Percentiles rank a stretch among this genome's conserved stretches.
Evolutionary conservation across 2,888 invertebrate species (phyloP).

Genomic region (Abrostola tripartita): DNA sequence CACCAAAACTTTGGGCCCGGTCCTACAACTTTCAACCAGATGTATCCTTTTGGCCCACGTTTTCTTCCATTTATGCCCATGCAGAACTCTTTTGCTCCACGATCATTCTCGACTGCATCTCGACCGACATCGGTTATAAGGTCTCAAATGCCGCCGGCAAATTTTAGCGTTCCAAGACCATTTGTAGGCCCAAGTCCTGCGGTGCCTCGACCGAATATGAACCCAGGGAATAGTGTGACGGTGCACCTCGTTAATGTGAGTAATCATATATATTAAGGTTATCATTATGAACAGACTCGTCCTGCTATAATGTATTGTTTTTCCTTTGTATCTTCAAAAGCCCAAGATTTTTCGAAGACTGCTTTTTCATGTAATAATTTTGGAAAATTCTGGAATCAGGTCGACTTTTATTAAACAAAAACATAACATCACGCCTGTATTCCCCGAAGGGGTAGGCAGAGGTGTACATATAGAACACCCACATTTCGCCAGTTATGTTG

Average conservation of each 20-base stretch:
- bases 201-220: slow-evolving; percentile 10
- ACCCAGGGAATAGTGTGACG: slow-evolving; percentile 47
- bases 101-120: slow-evolving; percentile 12
- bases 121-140: slow-evolving; percentile 2
- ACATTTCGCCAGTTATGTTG: too few species aligned
- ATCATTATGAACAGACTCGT: neutral
- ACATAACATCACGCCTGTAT: too few species aligned
- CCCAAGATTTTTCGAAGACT: too few species aligned
- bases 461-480: too few species aligned
- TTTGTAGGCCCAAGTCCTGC: slow-evolving; percentile 19
- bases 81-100: slow-evolving; percentile 20
- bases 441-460: too few species aligned
- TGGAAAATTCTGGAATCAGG: too few species aligned
- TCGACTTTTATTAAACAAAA: too few species aligned
- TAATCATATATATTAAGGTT: slow-evolving; percentile 21
- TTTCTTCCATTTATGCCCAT: slow-evolving; percentile 11
- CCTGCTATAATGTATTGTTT: too few species aligned
- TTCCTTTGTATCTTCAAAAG: too few species aligned
- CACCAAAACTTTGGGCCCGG: slow-evolving; percentile 10
- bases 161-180: slow-evolving; percentile 12
- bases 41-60: slow-evolving; percentile 9
- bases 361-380: too few species aligned
- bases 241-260: slow-evolving; percentile 68
- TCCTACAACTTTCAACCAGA: slow-evolving; percentile 8
- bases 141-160: slow-evolving; percentile 18